Base-by-base conservation (phyloP, 2,113 vertebrate genomes). In the Upupa epops region DNA sequence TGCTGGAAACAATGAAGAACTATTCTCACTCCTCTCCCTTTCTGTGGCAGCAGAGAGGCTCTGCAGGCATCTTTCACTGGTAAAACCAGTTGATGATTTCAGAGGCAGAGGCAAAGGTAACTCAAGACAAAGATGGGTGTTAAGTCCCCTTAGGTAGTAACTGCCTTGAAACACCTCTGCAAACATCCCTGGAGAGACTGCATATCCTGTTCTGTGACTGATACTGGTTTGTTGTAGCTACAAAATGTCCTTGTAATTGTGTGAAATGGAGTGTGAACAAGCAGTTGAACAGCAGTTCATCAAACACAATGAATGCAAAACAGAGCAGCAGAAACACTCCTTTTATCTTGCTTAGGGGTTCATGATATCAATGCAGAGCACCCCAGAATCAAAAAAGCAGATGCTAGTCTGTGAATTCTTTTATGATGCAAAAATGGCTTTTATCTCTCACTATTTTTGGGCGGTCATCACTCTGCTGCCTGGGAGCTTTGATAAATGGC, bases 211-310 rank as follows among this genome's bases (percentile, higher is more conserved):
- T 89, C 70, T 52, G 25, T 1, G 3, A 36, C 2, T 13, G 89
- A 58, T 37, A 72, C 26, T 45, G 21, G 76, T 86, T 75, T 89
- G 78, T 96, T 91, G 80, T 34, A 48, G n/a, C 92, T 88, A 79
- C 73, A 75, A 87, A 89, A 61, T 1, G 0, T 64, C 70, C 59
- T 61, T 77, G 70, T 54, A 78, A 84, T 86, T 85, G 83, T 49
- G 79, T 94, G 79, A 94, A 97, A 95, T 88, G 89, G 86, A 95
- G 77, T 71, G 68, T 86, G 95, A 92, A 93, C 45, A 46, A 93
- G 59, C 80, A 74, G 37, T 29, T 84, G 77, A 79, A 90, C 79
- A 2, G 3, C 78, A 93, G 79, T 77, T 95, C 74, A 88, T 95
- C 75, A 88, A 69, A 87, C 59, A 64, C 77, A 87, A 96, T 93